Evolutionary conservation across 2,113 vertebrate genomes (phyloP).

Genomic region (Notechis scutatus): DNA sequence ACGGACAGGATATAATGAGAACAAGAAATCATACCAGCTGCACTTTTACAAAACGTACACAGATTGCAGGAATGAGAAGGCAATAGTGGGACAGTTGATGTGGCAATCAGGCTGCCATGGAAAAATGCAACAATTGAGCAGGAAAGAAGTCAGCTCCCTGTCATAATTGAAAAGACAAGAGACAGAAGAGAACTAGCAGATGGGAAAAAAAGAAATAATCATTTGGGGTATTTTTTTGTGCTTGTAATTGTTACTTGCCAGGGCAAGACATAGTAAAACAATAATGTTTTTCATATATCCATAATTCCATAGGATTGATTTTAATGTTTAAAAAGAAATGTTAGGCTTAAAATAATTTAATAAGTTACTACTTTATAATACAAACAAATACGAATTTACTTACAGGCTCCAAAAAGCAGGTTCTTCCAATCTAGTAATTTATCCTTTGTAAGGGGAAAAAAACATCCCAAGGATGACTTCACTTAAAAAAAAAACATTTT

Average conservation of each 20-base stretch:
- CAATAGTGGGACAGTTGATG: constrained; percentile 2
- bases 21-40: constrained; percentile 13
- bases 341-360: background rate
- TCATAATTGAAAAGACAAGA: constrained; percentile 18
- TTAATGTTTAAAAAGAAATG: background rate
- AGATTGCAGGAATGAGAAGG: constrained; percentile 2
- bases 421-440: background rate
- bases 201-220: background rate
- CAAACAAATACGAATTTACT: constrained; percentile 18
- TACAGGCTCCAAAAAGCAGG: background rate
- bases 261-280: background rate
- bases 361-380: background rate
- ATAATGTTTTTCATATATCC: background rate
- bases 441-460: background rate
- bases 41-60: constrained; percentile 1
- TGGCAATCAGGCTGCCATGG: background rate
- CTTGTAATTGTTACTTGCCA: background rate
- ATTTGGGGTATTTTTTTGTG: background rate
- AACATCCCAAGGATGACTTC: background rate
- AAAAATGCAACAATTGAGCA: constrained; percentile 9
- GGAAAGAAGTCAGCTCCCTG: constrained; percentile 35
- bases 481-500: background rate
- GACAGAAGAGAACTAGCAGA: constrained; percentile 15
- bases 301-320: background rate
- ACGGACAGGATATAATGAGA: constrained; percentile 3